phyloP scores from a whole-genome alignment of 2,113 vertebrate genomes.

The Dascyllus trimaculatus region DNA sequence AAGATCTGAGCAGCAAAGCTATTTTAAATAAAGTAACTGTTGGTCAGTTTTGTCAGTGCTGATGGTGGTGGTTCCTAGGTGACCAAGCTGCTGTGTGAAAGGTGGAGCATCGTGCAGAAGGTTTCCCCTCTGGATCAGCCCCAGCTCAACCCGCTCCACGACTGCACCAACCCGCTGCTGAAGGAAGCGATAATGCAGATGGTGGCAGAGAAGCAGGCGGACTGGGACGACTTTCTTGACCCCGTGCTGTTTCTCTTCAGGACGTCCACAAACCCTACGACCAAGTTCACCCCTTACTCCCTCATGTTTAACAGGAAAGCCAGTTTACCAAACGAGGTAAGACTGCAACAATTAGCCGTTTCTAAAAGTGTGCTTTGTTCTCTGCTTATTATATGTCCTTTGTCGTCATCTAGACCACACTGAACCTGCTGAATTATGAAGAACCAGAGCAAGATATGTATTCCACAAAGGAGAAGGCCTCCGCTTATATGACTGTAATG shows the following conservation, averaged over 20 bases:
- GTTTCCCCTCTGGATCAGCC: constrained; percentile 81
- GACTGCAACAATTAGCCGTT: background rate
- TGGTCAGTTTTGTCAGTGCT: background rate
- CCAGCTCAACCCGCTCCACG: constrained; percentile 79
- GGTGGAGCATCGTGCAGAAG: constrained; percentile 87
- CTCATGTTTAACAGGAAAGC: constrained; percentile 91
- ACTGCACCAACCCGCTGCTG: constrained; percentile 78
- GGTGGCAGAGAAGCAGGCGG: constrained; percentile 84
- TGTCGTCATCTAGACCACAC: constrained; percentile 67
- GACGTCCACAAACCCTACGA: constrained; percentile 86
- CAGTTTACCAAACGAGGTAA: constrained; percentile 80
- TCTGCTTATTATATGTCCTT: background rate
- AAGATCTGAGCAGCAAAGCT: constrained; percentile 41
- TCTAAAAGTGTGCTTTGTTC: background rate
- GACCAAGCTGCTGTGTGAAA: constrained; percentile 83
- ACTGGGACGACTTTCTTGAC: constrained; percentile 91
- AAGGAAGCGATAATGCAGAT: constrained; percentile 85
- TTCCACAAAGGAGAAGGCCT: constrained; percentile 72
- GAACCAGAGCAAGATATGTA: constrained; percentile 73
- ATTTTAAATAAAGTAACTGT: background rate
- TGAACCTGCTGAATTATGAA: constrained; percentile 74
- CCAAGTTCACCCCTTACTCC: constrained; percentile 89
- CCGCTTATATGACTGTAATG: constrained; percentile 70
- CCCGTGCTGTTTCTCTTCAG: constrained; percentile 88
- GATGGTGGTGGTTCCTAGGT: constrained; percentile 77